phyloP scores from a whole-genome alignment of 1,140 invertebrate species.

The Papilio polytes region DNA sequence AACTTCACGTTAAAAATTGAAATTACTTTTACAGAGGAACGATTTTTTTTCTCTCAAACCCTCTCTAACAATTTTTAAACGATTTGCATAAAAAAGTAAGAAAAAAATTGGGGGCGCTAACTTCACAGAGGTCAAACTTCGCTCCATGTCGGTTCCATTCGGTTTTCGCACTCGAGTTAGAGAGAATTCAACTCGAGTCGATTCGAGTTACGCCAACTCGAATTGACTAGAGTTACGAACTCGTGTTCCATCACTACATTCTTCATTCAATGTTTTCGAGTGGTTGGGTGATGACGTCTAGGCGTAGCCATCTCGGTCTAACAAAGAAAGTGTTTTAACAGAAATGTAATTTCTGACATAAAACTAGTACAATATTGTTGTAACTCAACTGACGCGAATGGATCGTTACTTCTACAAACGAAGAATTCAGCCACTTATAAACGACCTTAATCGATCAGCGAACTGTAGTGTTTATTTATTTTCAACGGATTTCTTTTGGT shows the following conservation, averaged over 20 bases:
- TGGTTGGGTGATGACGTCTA: not conserved
- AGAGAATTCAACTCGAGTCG: too few species aligned
- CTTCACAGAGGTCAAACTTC: too few species aligned
- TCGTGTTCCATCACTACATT: not conserved
- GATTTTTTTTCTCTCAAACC: too few species aligned
- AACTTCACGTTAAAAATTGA: too few species aligned
- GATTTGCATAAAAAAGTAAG: too few species aligned
- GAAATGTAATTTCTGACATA: constrained; percentile 64
- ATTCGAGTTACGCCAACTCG: too few species aligned
- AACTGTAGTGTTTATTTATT: constrained; percentile 63
- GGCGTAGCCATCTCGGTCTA: not conserved
- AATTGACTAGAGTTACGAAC: too few species aligned
- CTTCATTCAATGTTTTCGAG: constrained; percentile 8
- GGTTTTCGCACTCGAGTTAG: too few species aligned
- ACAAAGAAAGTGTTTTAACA: constrained; percentile 52
- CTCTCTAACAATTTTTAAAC: too few species aligned
- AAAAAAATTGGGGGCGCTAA: too few species aligned
- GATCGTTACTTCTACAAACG: not conserved
- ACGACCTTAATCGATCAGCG: constrained; percentile 49
- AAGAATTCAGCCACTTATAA: not conserved
- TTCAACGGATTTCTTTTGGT: constrained; percentile 66
- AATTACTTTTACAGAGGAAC: too few species aligned
- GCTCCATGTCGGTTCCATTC: too few species aligned
- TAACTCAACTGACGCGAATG: not conserved
- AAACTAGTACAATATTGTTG: constrained; percentile 51